Conservation (phyloP, 2,797 vertebrate genomes). For the Enteromius radiatus region DNA sequence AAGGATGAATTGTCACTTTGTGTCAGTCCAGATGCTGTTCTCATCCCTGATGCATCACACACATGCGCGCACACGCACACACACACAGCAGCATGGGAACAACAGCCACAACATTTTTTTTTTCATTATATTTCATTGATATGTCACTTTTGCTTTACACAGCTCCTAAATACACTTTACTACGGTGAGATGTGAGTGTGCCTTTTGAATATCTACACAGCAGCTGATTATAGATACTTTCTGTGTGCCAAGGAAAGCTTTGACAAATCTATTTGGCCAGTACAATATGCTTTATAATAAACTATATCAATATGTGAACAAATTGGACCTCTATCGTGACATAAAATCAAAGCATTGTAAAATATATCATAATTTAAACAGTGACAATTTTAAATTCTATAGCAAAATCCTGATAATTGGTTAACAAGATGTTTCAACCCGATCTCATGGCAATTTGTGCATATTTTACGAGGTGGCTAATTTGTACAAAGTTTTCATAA, state of each 20-base stretch:
- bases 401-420: neutral
- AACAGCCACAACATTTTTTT: conserved; percentile 52
- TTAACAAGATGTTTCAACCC: neutral
- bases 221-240: conserved; percentile 25
- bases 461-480: no score
- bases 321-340: neutral
- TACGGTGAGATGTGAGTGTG: neutral
- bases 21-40: conserved; percentile 84
- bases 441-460: no score
- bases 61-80: no score
- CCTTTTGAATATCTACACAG: conserved; percentile 1
- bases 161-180: conserved; percentile 3
- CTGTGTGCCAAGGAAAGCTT: neutral
- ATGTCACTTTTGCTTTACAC: conserved; percentile 34
- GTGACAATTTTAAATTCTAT: neutral
- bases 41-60: conserved; percentile 81
- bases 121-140: conserved; percentile 20
- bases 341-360: neutral
- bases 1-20: conserved; percentile 89
- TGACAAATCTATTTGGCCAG: neutral
- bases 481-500: no score
- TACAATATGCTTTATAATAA: neutral
- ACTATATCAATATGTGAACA: neutral
- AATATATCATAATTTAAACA: neutral
- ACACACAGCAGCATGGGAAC: conserved; percentile 85